Percentiles rank a stretch among this genome's conserved stretches.
Conservation (phyloP, 2,888 invertebrate species). For the Willowsia nigromaculata region DNA sequence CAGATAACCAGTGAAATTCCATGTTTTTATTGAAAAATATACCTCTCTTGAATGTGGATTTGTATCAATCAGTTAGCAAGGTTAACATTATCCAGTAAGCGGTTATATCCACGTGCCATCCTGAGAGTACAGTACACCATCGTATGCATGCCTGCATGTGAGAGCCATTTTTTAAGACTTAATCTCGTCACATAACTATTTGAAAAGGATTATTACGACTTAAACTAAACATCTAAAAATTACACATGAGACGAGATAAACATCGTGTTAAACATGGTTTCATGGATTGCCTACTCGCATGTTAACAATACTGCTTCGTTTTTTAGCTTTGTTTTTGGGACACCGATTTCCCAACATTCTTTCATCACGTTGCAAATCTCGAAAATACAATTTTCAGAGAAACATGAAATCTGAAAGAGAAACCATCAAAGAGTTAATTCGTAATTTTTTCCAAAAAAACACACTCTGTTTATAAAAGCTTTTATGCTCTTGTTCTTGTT, state of each 20-base stretch:
- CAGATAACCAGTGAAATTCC: conserved; percentile 2
- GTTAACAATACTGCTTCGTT: background rate
- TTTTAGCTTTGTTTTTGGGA: background rate
- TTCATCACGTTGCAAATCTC: conserved; percentile 42
- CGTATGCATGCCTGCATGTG: background rate
- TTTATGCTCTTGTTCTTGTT: background rate
- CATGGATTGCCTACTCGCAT: background rate
- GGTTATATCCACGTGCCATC: background rate
- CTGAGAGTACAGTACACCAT: background rate
- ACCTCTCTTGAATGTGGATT: too few species aligned
- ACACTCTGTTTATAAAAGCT: conserved; percentile 13
- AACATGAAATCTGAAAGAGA: background rate
- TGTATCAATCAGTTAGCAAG: too few species aligned
- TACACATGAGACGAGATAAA: background rate
- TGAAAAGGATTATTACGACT: conserved; percentile 36
- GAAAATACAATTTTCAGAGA: background rate
- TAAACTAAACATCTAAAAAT: conserved; percentile 14
- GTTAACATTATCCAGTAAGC: background rate
- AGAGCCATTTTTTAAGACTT: background rate
- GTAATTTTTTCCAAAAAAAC: background rate
- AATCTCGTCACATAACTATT: background rate
- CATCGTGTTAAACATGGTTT: background rate
- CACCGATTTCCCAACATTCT: conserved; percentile 10
- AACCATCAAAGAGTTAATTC: background rate
- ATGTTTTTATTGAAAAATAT: background rate